phyloP scores from a whole-genome alignment of 2,113 vertebrate genomes.

The Stictonetta naevosa region DNA sequence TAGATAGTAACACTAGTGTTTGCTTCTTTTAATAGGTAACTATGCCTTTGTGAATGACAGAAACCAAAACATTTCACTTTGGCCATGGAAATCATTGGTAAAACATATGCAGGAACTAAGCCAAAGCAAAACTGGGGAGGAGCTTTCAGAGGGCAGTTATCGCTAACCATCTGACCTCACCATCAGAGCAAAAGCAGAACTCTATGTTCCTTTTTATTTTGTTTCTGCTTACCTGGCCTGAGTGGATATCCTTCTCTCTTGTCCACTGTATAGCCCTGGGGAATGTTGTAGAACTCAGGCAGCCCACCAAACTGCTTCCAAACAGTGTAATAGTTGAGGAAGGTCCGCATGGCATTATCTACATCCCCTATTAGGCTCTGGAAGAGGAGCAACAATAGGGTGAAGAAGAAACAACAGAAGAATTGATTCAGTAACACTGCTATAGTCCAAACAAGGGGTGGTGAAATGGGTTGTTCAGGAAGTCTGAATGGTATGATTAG shows the following conservation, averaged over 20 bases:
- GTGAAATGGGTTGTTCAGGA: background rate
- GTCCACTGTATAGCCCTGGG: conserved; percentile 96
- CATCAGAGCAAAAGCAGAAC: background rate
- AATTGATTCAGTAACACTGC: background rate
- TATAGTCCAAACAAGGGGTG: background rate
- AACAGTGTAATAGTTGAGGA: conserved; percentile 96
- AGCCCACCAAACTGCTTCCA: conserved; percentile 98
- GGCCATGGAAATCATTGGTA: background rate
- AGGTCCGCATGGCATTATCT: conserved; percentile 90
- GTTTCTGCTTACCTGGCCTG: conserved; percentile 84
- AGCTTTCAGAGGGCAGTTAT: background rate
- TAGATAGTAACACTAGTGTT: background rate
- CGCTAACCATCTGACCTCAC: background rate
- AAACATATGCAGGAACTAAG: background rate
- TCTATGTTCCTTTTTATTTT: background rate
- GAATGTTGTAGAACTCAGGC: conserved; percentile 98
- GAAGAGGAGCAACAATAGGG: background rate
- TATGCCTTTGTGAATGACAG: background rate
- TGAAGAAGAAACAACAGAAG: background rate
- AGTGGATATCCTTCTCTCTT: conserved; percentile 97
- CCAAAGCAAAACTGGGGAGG: background rate
- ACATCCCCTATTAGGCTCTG: conserved; percentile 94
- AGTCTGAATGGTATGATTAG: background rate
- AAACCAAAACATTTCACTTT: background rate
- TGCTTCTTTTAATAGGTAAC: background rate